These are phyloP conservation scores for Sminthurides aquaticus DNA, from an alignment of 2,888 invertebrate species.

Conservation along the genomic window DNA sequence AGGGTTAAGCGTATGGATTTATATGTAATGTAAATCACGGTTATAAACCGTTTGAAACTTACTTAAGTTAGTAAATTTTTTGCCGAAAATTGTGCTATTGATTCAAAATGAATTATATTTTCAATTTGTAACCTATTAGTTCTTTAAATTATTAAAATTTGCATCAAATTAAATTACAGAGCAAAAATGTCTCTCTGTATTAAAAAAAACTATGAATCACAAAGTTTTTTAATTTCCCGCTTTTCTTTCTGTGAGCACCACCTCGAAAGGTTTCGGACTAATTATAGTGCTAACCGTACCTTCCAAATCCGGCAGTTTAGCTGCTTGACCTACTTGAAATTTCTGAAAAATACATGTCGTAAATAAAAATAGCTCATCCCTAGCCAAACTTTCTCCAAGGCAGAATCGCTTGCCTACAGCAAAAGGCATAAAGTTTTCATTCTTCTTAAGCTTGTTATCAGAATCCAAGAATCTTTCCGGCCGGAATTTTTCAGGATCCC, in stretches of 20 bases:
- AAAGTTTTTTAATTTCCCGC: no score
- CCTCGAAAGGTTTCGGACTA: background rate
- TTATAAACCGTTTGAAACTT: no score
- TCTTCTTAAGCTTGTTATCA: constrained; percentile 12
- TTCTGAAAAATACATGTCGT: constrained; percentile 27
- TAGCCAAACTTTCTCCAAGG: constrained; percentile 29
- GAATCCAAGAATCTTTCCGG: constrained; percentile 30
- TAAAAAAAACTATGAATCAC: no score
- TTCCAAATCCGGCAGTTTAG: constrained; percentile 12
- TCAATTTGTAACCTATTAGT: no score
- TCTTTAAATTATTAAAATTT: no score
- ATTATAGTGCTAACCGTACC: constrained; percentile 15
- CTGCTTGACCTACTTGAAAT: constrained; percentile 25
- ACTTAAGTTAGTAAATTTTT: no score
- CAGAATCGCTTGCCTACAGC: constrained; percentile 22
- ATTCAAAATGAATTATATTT: no score
- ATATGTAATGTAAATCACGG: background rate
- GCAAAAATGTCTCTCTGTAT: no score
- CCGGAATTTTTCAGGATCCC: constrained; percentile 28
- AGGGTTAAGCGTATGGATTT: background rate
- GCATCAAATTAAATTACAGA: no score
- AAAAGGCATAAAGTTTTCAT: constrained; percentile 27
- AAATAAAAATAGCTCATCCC: constrained; percentile 33
- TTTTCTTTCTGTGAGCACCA: background rate
- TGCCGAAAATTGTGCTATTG: no score